Base-by-base conservation (phyloP, 92 coral and sea anemone species). In the Bergia puertoricense region DNA sequence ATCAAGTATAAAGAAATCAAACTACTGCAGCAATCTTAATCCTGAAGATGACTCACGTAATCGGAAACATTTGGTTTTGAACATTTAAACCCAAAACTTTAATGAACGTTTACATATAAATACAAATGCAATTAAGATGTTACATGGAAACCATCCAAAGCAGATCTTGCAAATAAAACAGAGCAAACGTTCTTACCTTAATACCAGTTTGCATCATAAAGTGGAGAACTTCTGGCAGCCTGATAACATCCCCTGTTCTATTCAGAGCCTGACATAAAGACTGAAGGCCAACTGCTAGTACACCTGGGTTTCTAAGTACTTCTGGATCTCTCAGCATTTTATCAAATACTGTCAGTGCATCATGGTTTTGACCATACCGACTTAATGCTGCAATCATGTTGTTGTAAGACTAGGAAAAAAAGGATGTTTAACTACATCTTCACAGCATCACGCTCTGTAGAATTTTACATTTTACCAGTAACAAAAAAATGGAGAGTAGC, bases 341-440 rank as follows among this genome's bases (percentile, higher is more conserved):
- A 23, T 79, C 66, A 79, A 79, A 79, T 67, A 79, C 82, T 79
- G 54, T 20, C 54, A 79, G 22, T 79, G 82, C 82, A 46, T 79
- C 43, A 2, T 48, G 41, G 20, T 2, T 23, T 79, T 40, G 66
- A n/a, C 50, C 82, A 50, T 5, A 56, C 37, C 20, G 82, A 79
- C 82, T 23, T 7, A 79, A 30, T 8, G 82, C 40, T 79, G 57
- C 56, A 14, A 79, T 79, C 65, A 79, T 5, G 20, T 22, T 22
- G 39, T 30, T 48, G 44, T n/a, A 79, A 8, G 56, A 22, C 82
- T 79, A 30, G 30, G 82, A 22, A 50, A 1, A 50, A 46, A 46
- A 36, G 7, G 44, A 18, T 57, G 69, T 62, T 16, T 51, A 8
- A 20, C 23, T 62, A 62, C 68, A 15, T 62, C 69, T 22, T 18